Evolutionary conservation across 2,113 vertebrate genomes (phyloP).

Genomic region (Rafetus swinhoei): DNA sequence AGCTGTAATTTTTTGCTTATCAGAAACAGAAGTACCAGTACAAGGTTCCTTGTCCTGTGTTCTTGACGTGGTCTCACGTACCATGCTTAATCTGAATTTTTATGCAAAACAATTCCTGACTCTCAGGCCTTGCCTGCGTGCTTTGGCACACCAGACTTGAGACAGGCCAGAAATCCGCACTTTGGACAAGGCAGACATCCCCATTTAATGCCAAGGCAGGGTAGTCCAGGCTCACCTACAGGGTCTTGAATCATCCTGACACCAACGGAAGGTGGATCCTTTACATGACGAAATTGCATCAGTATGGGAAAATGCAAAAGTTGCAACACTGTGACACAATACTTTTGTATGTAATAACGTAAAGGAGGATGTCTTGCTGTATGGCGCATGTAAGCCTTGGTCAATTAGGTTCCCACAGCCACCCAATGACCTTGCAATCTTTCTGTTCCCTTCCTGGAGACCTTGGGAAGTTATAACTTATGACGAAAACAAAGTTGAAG

Average conservation of each 20-base stretch:
- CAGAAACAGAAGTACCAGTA: no score
- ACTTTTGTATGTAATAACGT: slow-evolving; percentile 24
- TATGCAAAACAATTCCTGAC: no score
- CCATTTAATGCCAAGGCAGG: no score
- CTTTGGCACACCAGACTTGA: no score
- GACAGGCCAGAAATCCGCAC: no score
- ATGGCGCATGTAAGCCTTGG: slow-evolving; percentile 53
- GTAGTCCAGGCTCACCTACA: no score
- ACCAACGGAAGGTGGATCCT: slow-evolving; percentile 18
- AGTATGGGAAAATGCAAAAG: background rate
- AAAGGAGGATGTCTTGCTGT: slow-evolving; percentile 22
- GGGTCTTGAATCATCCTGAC: background rate
- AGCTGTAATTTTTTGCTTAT: no score
- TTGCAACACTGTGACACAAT: background rate
- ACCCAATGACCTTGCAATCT: slow-evolving; percentile 54
- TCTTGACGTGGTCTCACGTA: no score
- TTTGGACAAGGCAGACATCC: no score
- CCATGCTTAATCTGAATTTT: no score
- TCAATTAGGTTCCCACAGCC: slow-evolving; percentile 66
- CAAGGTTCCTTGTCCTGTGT: no score
- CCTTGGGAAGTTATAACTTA: slow-evolving; percentile 59
- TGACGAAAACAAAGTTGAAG: slow-evolving; percentile 61
- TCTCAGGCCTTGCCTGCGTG: no score
- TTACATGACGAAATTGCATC: background rate
- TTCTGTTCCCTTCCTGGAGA: slow-evolving; percentile 59